Evolutionary conservation across 2,888 invertebrate species (phyloP), one percentile per base, ranked within the genome.

Genomic region (Acleris emargana): DNA sequence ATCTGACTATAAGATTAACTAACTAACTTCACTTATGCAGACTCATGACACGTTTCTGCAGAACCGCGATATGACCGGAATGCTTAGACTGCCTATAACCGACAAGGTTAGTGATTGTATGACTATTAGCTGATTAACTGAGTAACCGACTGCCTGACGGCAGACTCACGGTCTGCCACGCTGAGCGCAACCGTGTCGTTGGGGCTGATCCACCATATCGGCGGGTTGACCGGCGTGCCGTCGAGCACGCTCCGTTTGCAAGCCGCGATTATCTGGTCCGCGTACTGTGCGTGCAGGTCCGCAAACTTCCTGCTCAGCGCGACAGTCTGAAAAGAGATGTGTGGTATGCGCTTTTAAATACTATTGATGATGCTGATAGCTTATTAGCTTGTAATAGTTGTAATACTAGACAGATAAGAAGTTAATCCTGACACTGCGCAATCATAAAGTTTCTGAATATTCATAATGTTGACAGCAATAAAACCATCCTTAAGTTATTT

Each of bases 131-230:
- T 16, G 16, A 5, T 16, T 16, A n/a, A 17, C 1, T 13, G 13
- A n/a, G 1, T 45, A 2, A 16, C 6, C 5, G 43, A n/a, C n/a
- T 13, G 13, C 3, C 16, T 43, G 11, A 16, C 43, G 43, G 13
- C 16, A 11, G 32, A 72, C 79, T 72, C 60, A 87, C 87, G 79
- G 64, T 93, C 93, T 80, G 86, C 86, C 5, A 87, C 83, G 57
- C 82, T 81, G 22, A 83, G 81, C 0, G 95, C 94, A n/a, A 82
- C 82, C 28, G 78, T 75, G 72, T 96, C 94, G 2, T 81, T 84
- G 0, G 96, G 95, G 67, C 94, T 95, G 3, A 94, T 81, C 96
- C 96, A 96, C 96, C 96, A 96, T 49, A 96, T 86, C 1, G 96
- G 96, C 53, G 95, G 88, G 84, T 96, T 95, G 57, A 96, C 93